Evolutionary conservation across 2,888 invertebrate species (phyloP).

Genomic region (Coelinius sp.): DNA sequence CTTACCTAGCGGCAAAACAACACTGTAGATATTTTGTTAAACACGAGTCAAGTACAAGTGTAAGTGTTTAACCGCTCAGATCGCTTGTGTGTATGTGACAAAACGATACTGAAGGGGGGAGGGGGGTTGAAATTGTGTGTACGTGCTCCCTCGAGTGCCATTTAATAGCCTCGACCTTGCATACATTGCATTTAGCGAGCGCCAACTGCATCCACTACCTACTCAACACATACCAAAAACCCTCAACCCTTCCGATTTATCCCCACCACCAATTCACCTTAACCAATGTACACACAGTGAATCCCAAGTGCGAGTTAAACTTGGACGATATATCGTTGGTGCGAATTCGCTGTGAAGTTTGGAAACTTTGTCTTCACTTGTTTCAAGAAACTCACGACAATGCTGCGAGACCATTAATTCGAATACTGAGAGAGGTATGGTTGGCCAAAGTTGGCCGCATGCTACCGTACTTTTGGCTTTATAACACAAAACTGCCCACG

Average conservation of each 20-base stretch:
- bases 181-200: conserved; percentile 34
- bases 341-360: conserved; percentile 42
- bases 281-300: conserved; percentile 13
- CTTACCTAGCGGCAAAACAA: conserved; percentile 20
- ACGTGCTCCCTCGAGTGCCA: conserved; percentile 33
- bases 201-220: conserved; percentile 25
- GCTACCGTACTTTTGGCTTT: conserved; percentile 14
- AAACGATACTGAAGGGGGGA: background rate
- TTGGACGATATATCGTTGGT: conserved; percentile 44
- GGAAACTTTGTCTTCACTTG: conserved; percentile 44
- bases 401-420: conserved; percentile 50
- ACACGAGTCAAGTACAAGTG: conserved; percentile 26
- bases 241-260: background rate
- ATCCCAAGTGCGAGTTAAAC: conserved; percentile 30
- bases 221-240: conserved; percentile 19
- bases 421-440: conserved; percentile 31
- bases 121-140: conserved; percentile 1
- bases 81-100: background rate
- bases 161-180: conserved; percentile 42
- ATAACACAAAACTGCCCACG: conserved; percentile 35
- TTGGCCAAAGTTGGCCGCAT: conserved; percentile 39
- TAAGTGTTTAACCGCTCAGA: conserved; percentile 1
- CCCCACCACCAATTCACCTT: background rate
- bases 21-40: conserved; percentile 26
- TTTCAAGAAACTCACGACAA: conserved; percentile 48